phyloP scores from a whole-genome alignment of 2,113 vertebrate species.

The Paramisgurnus dabryanus region DNA sequence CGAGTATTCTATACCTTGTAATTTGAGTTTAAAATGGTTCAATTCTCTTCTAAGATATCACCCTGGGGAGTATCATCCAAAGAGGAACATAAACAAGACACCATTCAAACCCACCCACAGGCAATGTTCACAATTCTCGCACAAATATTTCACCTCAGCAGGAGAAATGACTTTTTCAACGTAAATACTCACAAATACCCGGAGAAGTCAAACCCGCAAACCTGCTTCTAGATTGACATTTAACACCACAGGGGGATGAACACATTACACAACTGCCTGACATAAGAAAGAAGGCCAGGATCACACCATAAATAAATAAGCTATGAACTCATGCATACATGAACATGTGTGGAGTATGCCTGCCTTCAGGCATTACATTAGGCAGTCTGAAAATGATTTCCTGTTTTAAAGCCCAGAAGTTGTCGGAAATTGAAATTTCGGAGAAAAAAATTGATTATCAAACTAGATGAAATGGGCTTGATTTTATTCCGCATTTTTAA shows the following conservation, averaged over 20 bases:
- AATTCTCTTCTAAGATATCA: background rate
- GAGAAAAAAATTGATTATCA: no score
- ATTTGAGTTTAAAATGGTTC: background rate
- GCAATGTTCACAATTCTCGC: background rate
- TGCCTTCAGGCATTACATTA: no score
- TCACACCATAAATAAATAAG: background rate
- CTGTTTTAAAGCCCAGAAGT: no score
- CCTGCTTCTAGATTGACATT: constrained; percentile 24
- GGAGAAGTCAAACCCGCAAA: constrained; percentile 2
- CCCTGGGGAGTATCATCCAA: background rate
- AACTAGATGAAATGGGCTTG: no score
- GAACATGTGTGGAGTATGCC: background rate
- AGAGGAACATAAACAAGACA: background rate
- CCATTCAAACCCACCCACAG: no score
- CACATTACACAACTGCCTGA: background rate
- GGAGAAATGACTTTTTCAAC: background rate
- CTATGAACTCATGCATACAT: background rate
- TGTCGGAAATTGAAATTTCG: no score
- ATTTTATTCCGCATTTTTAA: no score
- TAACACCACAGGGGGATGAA: constrained; percentile 4
- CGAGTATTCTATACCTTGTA: no score
- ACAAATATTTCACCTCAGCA: background rate
- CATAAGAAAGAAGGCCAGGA: background rate
- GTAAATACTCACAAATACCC: background rate
- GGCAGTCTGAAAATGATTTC: no score